Base-by-base conservation (phyloP, 2,888 invertebrate species). In the Pterostichus madidus region DNA sequence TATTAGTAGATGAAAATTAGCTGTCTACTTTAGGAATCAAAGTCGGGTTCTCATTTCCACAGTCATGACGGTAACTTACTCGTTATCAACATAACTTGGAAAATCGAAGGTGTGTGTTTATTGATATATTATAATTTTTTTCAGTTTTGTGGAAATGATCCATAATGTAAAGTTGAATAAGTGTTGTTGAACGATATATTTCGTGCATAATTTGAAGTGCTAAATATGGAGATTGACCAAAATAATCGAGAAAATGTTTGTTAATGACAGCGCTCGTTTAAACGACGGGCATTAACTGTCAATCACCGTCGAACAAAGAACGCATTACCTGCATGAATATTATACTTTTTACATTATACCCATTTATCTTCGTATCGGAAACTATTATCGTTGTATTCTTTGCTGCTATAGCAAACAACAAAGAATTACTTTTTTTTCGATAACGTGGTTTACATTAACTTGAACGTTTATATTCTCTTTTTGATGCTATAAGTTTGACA, bases 251-350 rank as follows among this genome's bases (percentile, higher is more conserved):
- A 6, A 64, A 64, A 64, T 35, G 64, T 64, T 35, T 64, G 4
- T 13, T 64, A 64, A 35, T 64, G 64, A 64, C 64, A n/a, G 6
- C n/a, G 39, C 10, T 24, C 17, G 46, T 17, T 39, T 24, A 46
- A 77, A 77, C 56, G 56, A 76, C 24, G 52, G 15, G 44, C 79
- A 64, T 79, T 79, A 49, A 13, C 17, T 79, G 79, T 79, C 79
- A 79, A 79, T 79, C 79, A 64, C 17, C 49, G 39, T 64, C 79
- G 79, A 79, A 79, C 79, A 79, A 79, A 59, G 46, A 24, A 59
- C 59, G 49, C 79, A 79, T 79, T 79, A 79, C 79, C 79, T 11
- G 7, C 31, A 49, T 79, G 56, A 79, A 79, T 61, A 79, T 31
- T 39, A 17, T 77, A 39, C 31, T 49, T 77, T 77, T 59, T 61